These are phyloP conservation scores for Parthenolecanium corni DNA, from an alignment of 2,888 invertebrate species.

Conservation along the genomic window DNA sequence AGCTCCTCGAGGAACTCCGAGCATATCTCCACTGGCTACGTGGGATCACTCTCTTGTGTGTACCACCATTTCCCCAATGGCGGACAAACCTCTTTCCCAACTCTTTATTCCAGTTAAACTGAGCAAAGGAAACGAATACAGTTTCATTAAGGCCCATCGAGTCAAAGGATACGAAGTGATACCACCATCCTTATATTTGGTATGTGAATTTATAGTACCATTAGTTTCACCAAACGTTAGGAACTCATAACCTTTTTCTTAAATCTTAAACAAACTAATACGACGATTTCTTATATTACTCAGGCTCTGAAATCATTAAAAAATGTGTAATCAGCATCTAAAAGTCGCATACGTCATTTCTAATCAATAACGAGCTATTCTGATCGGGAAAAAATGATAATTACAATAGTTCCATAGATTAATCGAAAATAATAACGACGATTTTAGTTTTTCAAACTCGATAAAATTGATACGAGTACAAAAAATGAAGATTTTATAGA, in stretches of 20 bases:
- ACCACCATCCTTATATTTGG: conserved; percentile 25
- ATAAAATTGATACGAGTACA: no score
- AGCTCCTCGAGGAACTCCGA: conserved; percentile 73
- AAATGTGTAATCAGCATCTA: background rate
- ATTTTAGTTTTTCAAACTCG: no score
- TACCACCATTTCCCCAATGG: conserved; percentile 52
- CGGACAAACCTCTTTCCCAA: conserved; percentile 18
- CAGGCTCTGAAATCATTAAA: background rate
- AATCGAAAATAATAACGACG: no score
- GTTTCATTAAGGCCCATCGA: conserved; percentile 11
- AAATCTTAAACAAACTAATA: no score
- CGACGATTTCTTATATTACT: no score
- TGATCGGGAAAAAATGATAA: no score
- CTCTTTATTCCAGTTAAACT: conserved; percentile 11
- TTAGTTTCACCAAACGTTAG: no score
- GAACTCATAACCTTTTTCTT: no score
- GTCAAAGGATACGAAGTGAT: conserved; percentile 17
- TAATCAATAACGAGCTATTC: no score
- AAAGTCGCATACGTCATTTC: no score
- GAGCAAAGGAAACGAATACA: conserved; percentile 20
- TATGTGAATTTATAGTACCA: conserved; percentile 46
- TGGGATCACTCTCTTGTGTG: conserved; percentile 78
- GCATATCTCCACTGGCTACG: conserved; percentile 64
- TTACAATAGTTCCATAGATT: no score
- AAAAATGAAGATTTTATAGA: no score